These are phyloP conservation scores for Vombatus ursinus DNA, from an alignment of 2,113 vertebrate genomes.

Conservation along the genomic window DNA sequence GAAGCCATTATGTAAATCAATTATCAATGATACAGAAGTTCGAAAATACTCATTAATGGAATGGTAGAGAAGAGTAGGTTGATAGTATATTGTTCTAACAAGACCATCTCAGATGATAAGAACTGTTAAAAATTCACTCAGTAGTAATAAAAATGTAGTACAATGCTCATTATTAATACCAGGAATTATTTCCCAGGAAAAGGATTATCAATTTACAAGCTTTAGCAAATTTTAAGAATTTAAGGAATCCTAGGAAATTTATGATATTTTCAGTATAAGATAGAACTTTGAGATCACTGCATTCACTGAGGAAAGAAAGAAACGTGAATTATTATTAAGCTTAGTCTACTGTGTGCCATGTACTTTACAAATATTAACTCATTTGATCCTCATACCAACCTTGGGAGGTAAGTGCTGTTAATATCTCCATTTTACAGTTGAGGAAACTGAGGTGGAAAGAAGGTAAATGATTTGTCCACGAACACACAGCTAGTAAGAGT, in stretches of 20 bases:
- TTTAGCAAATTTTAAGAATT: conserved; percentile 20
- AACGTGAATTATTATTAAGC: too few relatives aligned
- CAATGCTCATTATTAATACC: background rate
- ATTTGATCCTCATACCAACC: too few relatives aligned
- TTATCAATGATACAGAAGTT: background rate
- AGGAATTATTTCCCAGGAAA: background rate
- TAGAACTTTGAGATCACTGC: background rate
- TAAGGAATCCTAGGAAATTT: conserved; percentile 10
- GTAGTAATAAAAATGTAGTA: background rate
- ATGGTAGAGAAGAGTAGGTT: background rate
- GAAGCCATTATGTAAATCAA: background rate
- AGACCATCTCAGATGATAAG: background rate
- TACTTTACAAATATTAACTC: too few relatives aligned
- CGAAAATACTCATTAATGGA: background rate
- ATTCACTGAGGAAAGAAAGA: background rate
- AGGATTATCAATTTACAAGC: conserved; percentile 24
- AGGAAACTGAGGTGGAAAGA: background rate
- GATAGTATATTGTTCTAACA: background rate
- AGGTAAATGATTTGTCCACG: background rate
- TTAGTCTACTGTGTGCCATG: too few relatives aligned
- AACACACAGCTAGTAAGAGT: background rate
- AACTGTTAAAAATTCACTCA: background rate
- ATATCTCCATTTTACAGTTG: background rate
- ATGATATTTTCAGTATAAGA: background rate
- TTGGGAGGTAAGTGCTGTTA: background rate